Conservation (phyloP, 2,888 invertebrate species). For the Nemotelus pantherinus region DNA sequence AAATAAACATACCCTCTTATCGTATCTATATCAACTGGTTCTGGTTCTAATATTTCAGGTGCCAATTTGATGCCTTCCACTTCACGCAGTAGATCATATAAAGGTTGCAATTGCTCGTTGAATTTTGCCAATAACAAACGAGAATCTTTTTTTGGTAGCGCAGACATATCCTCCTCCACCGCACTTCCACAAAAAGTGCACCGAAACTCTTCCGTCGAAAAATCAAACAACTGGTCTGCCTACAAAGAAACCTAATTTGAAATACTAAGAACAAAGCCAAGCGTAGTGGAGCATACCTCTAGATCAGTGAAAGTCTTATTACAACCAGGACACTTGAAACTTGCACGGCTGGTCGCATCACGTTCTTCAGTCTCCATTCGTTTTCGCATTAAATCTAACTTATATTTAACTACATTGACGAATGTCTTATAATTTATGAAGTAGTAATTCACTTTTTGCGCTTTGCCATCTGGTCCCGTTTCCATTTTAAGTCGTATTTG, state of each 20-base stretch:
- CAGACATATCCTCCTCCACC: constrained; percentile 94
- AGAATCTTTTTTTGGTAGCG: constrained; percentile 92
- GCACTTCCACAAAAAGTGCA: constrained; percentile 90
- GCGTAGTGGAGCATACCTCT: constrained; percentile 70
- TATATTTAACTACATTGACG: constrained; percentile 97
- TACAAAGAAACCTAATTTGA: constrained; percentile 56
- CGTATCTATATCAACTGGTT: constrained; percentile 88
- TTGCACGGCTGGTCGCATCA: constrained; percentile 93
- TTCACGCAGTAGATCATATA: constrained; percentile 89
- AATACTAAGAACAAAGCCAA: constrained; percentile 12
- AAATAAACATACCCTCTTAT: constrained; percentile 73
- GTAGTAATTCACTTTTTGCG: constrained; percentile 96
- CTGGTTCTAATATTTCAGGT: constrained; percentile 93
- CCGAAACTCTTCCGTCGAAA: constrained; percentile 83
- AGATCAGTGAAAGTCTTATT: constrained; percentile 94
- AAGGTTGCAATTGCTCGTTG: constrained; percentile 91
- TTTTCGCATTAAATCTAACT: constrained; percentile 94
- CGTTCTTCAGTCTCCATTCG: constrained; percentile 95
- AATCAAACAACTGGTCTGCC: constrained; percentile 91
- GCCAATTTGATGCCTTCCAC: constrained; percentile 93
- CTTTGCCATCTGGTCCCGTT: constrained; percentile 92
- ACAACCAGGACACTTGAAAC: constrained; percentile 92
- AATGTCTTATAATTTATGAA: constrained; percentile 97
- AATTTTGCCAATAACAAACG: constrained; percentile 89
- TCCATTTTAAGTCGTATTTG: constrained; percentile 94